Percentiles rank a stretch among this genome's conserved stretches.
phyloP scores from a whole-genome alignment of 2,113 vertebrate species.

The Psilopsiagon aurifrons region DNA sequence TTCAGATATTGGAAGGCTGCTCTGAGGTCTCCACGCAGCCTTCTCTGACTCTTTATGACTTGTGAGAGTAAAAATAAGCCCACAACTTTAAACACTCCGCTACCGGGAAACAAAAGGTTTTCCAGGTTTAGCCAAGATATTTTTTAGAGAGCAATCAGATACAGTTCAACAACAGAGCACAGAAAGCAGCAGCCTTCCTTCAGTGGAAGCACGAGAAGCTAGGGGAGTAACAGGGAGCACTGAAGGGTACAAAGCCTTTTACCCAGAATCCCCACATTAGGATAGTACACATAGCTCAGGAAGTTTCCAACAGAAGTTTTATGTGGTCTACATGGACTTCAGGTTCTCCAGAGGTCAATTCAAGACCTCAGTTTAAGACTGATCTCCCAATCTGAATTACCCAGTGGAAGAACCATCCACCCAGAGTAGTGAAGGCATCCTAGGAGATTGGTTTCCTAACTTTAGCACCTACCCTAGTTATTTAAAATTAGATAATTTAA shows the following conservation, averaged over 20 bases:
- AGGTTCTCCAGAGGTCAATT: neutral
- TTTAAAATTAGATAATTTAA: neutral
- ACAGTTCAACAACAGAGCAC: neutral
- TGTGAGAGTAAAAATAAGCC: neutral
- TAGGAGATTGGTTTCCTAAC: neutral
- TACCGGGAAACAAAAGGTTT: neutral
- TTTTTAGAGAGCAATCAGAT: neutral
- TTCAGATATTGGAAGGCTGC: neutral
- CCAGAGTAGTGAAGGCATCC: neutral
- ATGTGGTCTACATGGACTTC: neutral
- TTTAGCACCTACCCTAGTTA: neutral
- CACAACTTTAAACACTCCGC: neutral
- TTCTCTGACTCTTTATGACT: neutral
- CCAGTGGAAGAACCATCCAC: neutral
- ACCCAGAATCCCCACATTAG: rapidly evolving
- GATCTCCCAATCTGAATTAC: neutral
- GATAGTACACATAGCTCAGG: rapidly evolving
- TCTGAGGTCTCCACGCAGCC: neutral
- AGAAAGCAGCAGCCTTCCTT: neutral
- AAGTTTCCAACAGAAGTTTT: neutral
- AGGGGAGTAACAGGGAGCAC: neutral
- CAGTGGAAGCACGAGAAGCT: neutral
- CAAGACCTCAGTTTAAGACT: neutral
- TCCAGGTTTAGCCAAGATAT: neutral
- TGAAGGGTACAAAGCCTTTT: neutral